phyloP scores from a whole-genome alignment of 2,113 vertebrate species.

The Mirounga angustirostris region DNA sequence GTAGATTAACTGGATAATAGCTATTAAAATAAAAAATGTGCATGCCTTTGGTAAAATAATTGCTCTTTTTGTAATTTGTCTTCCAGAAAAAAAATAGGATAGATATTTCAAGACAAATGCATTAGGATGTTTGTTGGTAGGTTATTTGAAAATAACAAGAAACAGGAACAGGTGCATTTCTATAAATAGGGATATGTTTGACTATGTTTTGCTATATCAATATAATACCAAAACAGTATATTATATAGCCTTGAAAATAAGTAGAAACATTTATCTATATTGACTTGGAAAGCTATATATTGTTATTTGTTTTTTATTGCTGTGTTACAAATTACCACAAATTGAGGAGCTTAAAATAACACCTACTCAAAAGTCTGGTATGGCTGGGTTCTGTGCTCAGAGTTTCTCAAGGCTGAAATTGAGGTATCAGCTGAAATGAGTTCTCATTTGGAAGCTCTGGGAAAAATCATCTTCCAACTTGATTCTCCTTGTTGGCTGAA shows the following conservation, averaged over 20 bases:
- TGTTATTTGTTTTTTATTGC: background rate
- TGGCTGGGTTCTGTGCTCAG: background rate
- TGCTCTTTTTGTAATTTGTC: background rate
- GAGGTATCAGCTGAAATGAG: background rate
- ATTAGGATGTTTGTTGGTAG: background rate
- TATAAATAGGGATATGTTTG: conserved; percentile 2
- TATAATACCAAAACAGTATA: background rate
- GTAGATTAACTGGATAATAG: background rate
- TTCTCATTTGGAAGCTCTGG: background rate
- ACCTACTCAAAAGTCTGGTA: background rate
- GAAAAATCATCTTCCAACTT: background rate
- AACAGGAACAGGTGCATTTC: background rate
- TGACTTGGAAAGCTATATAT: background rate
- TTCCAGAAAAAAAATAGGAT: background rate
- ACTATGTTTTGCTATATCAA: conserved; percentile 9
- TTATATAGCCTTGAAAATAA: background rate
- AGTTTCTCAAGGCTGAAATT: background rate
- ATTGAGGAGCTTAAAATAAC: background rate
- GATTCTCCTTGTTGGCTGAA: background rate
- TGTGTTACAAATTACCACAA: background rate
- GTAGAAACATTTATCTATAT: background rate
- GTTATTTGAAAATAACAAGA: conserved; percentile 52
- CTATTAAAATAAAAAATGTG: background rate
- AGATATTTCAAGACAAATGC: background rate
- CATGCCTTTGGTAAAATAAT: background rate